phyloP scores from a whole-genome alignment of 2,113 vertebrate species.

The Lycaon pictus region DNA sequence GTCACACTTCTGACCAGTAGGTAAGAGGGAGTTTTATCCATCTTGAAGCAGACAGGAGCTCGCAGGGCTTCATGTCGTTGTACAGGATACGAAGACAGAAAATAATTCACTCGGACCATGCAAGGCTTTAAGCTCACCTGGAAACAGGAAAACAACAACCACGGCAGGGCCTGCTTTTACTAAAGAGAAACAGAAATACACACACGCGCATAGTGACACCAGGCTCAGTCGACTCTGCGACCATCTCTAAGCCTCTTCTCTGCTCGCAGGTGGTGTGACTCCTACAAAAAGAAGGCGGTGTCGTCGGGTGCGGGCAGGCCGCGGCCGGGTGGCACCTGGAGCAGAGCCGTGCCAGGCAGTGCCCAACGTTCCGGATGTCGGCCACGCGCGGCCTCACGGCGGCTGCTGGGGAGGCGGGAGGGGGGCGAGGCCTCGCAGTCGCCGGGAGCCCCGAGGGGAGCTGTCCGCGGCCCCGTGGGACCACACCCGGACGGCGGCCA shows the following conservation, averaged over 20 bases:
- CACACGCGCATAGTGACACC: background rate
- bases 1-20: background rate
- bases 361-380: no score
- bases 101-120: background rate
- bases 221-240: background rate
- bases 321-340: no score
- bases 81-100: background rate
- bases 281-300: background rate
- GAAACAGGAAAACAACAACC: slow-evolving; percentile 11
- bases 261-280: background rate
- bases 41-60: background rate
- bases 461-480: no score
- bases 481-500: no score
- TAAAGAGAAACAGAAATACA: background rate
- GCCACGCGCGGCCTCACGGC: no score
- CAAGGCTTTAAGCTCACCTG: background rate
- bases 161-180: background rate
- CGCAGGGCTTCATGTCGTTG: background rate
- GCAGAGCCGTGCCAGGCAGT: no score
- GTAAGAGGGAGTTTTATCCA: background rate
- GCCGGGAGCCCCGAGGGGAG: no score
- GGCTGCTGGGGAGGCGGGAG: no score
- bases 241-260: background rate
- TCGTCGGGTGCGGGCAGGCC: no score
- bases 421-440: no score